Percentiles rank a stretch among this genome's conserved stretches.
Conservation (phyloP, 2,888 invertebrate species). For the Osmoderma eremita region DNA sequence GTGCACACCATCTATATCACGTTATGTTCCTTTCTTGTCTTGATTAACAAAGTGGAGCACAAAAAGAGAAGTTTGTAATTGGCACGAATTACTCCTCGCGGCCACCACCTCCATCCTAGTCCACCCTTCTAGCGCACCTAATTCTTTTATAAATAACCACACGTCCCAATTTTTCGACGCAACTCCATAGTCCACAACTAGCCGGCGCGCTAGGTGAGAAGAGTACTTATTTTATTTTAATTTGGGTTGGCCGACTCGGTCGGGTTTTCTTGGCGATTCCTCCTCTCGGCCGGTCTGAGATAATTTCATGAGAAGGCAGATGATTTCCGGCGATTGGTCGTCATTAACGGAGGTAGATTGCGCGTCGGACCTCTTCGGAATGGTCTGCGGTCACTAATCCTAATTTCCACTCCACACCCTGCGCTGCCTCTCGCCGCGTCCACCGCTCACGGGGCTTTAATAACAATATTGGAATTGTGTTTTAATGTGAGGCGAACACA, state of each 20-base stretch:
- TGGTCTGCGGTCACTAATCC: constrained; percentile 45
- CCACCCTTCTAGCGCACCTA: background rate
- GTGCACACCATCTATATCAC: constrained; percentile 17
- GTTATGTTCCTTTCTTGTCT: constrained; percentile 21
- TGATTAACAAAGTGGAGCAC: constrained; percentile 19
- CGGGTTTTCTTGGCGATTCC: constrained; percentile 31
- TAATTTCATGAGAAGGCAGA: constrained; percentile 49
- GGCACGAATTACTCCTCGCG: constrained; percentile 22
- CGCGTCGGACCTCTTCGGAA: constrained; percentile 47
- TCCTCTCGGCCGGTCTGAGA: constrained; percentile 30
- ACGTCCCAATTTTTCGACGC: constrained; percentile 26
- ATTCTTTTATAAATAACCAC: constrained; percentile 27
- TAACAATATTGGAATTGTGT: constrained; percentile 36
- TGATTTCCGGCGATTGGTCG: constrained; percentile 51
- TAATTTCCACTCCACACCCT: constrained; percentile 34
- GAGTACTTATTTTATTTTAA: constrained; percentile 39
- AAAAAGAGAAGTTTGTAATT: constrained; percentile 32
- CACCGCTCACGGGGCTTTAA: constrained; percentile 22
- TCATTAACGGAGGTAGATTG: constrained; percentile 48
- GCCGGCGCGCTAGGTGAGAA: constrained; percentile 29
- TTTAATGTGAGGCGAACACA: constrained; percentile 27
- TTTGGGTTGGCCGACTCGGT: constrained; percentile 25
- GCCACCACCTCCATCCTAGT: constrained; percentile 8
- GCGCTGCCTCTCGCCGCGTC: constrained; percentile 19
- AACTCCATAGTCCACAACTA: background rate